Evolutionary conservation across 2,797 vertebrate genomes (phyloP).

Genomic region (Clarias platycephalus): DNA sequence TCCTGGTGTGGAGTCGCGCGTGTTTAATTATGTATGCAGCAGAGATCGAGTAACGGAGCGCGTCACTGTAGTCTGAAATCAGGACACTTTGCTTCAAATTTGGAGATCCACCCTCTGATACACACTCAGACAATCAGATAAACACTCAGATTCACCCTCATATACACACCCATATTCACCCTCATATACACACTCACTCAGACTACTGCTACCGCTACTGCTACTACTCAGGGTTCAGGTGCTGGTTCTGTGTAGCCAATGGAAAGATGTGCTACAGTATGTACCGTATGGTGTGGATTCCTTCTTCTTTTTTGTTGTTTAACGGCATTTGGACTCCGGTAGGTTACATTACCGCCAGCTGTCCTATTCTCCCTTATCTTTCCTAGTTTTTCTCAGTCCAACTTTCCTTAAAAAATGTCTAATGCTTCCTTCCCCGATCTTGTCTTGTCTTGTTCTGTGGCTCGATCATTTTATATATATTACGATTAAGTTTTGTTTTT

Average conservation of each 20-base stretch:
- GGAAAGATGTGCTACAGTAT: too few relatives aligned
- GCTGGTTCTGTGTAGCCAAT: too few relatives aligned
- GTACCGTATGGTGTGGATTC: too few relatives aligned
- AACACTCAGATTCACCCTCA: not conserved
- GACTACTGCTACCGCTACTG: not conserved
- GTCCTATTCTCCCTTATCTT: too few relatives aligned
- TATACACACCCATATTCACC: not conserved
- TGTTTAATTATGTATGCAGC: conserved; percentile 66
- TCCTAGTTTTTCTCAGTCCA: too few relatives aligned
- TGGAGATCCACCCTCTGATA: not conserved
- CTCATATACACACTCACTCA: not conserved
- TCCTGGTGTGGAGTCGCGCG: conserved; percentile 26
- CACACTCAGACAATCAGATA: not conserved
- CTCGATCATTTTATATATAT: too few relatives aligned
- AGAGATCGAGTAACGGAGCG: conserved; percentile 57
- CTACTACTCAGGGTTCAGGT: not conserved
- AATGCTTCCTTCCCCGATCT: too few relatives aligned
- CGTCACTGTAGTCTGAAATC: conserved; percentile 44
- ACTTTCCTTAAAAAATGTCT: too few relatives aligned
- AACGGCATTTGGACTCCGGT: too few relatives aligned
- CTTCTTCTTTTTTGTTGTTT: too few relatives aligned
- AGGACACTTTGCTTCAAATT: not conserved
- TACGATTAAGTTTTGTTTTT: not conserved
- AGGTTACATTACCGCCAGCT: too few relatives aligned
- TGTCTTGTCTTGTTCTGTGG: too few relatives aligned